phyloP scores from a whole-genome alignment of 2,888 invertebrate genomes.

The Molanna angustata region DNA sequence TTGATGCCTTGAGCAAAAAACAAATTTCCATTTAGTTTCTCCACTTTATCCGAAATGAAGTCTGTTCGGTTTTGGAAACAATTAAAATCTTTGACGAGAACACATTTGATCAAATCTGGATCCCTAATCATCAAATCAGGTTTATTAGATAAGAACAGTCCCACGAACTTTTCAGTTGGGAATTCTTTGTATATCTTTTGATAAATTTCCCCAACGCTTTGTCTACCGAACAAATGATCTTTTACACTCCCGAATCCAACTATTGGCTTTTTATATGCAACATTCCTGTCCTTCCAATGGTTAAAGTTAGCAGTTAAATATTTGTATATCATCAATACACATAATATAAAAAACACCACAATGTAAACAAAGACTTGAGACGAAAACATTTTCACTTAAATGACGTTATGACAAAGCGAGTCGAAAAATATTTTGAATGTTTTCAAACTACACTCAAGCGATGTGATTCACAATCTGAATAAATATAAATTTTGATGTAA shows the following conservation, averaged over 20 bases:
- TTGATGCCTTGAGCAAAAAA: conserved; percentile 41
- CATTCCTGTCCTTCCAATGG: conserved; percentile 40
- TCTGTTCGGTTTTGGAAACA: conserved; percentile 40
- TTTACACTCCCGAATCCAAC: conserved; percentile 39
- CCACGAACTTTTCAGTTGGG: conserved; percentile 41
- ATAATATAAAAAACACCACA: no score
- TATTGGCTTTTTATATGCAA: conserved; percentile 37
- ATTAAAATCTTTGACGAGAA: conserved; percentile 43
- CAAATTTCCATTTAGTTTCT: conserved; percentile 40
- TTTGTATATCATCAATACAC: no score
- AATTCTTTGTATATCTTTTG: conserved; percentile 38
- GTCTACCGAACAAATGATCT: conserved; percentile 35
- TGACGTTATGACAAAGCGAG: no score
- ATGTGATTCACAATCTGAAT: no score
- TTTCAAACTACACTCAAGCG: no score
- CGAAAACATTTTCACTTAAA: background rate
- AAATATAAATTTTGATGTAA: no score
- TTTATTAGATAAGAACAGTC: conserved; percentile 40
- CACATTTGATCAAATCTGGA: conserved; percentile 40
- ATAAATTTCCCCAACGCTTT: conserved; percentile 34
- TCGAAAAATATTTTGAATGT: no score
- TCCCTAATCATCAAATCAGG: conserved; percentile 41
- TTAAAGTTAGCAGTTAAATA: background rate
- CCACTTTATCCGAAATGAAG: conserved; percentile 36
- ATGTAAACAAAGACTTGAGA: background rate